Percentiles rank a stretch among this genome's conserved stretches.
Evolutionary conservation across 2,113 vertebrate species (phyloP).

Genomic region (Vulpes lagopus): DNA sequence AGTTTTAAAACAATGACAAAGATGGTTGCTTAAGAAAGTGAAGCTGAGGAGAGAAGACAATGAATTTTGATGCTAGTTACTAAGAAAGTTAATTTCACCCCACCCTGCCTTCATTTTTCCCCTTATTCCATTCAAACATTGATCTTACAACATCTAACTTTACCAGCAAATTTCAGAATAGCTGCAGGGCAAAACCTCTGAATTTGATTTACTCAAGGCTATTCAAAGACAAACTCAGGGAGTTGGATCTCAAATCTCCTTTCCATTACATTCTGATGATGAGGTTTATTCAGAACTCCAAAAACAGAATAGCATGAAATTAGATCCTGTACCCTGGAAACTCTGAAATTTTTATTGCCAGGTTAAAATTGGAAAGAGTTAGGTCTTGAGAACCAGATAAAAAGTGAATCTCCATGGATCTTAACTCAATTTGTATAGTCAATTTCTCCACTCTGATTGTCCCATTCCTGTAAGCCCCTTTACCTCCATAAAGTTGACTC

Average conservation of each 20-base stretch:
- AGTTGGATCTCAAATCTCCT: conserved; percentile 53
- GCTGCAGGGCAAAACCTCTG: conserved; percentile 55
- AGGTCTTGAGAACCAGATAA: conserved; percentile 16
- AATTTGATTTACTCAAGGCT: conserved; percentile 63
- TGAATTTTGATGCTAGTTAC: conserved; percentile 1
- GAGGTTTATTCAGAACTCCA: conserved; percentile 56
- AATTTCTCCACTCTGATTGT: neutral
- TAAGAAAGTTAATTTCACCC: conserved; percentile 28
- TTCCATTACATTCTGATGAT: conserved; percentile 53
- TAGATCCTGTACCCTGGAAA: conserved; percentile 57
- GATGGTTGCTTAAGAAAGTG: neutral
- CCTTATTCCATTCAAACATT: neutral
- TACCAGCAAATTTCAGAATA: conserved; percentile 59
- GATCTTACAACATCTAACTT: conserved; percentile 7
- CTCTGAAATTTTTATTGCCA: conserved; percentile 57
- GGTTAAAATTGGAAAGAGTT: conserved; percentile 54
- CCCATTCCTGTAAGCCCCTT: neutral
- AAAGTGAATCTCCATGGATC: conserved; percentile 37
- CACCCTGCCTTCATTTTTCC: neutral
- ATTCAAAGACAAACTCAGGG: conserved; percentile 50
- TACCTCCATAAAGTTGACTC: neutral
- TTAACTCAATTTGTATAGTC: conserved; percentile 29
- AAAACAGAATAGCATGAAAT: conserved; percentile 69
- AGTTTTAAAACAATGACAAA: conserved; percentile 22
- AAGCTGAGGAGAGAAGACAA: neutral